Evolutionary conservation across 1,140 invertebrate species (phyloP).

Genomic region (Eriocheir sinensis): DNA sequence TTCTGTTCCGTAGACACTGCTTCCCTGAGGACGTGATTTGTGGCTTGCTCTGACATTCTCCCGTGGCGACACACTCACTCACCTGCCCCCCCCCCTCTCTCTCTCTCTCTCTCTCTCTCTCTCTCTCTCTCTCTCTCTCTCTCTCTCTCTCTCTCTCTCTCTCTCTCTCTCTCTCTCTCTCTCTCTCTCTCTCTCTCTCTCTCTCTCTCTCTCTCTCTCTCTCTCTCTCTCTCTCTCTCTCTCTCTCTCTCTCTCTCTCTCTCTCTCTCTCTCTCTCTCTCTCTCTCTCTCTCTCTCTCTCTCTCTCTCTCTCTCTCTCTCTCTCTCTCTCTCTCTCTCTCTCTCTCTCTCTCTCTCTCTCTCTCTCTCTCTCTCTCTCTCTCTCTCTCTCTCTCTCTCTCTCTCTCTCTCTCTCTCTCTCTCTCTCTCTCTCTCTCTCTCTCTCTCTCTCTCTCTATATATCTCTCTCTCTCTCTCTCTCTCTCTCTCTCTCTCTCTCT

Average conservation of each 20-base stretch:
- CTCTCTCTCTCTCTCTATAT: neutral
- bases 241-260: neutral
- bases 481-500: neutral
- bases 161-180: neutral
- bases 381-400: neutral
- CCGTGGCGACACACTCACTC: neutral
- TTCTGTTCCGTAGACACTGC: slow-evolving; percentile 40
- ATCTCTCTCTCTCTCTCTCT: neutral
- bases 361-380: neutral
- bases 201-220: neutral
- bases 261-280: neutral
- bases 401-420: neutral
- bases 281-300: neutral
- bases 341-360: neutral
- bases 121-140: neutral
- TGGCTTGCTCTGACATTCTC: slow-evolving; percentile 58
- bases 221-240: neutral
- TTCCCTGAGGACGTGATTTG: slow-evolving; percentile 64
- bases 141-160: neutral
- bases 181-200: neutral
- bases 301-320: neutral
- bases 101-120: neutral
- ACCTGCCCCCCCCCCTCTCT: neutral
- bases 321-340: slow-evolving; percentile 16
- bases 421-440: neutral